A percentile compares a stretch with the other conserved stretches of the same genome.
These are phyloP conservation scores for Phalacrocorax pelagicus DNA, from an alignment of 2,113 vertebrate genomes.

Conservation along the genomic window DNA sequence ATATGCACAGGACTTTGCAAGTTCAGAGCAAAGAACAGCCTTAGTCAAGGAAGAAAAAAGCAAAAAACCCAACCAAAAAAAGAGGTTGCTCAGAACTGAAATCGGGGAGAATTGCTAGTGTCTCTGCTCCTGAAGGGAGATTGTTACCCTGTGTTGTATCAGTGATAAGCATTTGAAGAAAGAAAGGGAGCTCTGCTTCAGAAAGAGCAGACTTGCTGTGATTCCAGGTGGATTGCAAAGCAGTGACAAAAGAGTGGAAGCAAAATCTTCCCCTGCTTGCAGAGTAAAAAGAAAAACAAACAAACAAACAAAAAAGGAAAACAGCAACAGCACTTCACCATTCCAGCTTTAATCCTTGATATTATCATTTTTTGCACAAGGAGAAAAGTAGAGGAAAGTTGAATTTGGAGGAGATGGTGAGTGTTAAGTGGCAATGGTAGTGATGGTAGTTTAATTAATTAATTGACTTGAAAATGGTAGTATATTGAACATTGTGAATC, in stretches of 20 bases:
- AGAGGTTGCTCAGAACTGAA: background rate
- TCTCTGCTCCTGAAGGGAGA: background rate
- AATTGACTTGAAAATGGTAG: background rate
- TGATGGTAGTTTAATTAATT: background rate
- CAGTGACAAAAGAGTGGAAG: background rate
- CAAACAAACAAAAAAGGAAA: background rate
- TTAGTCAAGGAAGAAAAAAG: too few relatives aligned
- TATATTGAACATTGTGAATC: background rate
- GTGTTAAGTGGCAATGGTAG: background rate
- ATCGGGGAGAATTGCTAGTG: background rate
- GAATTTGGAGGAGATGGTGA: background rate
- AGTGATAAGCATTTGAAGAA: background rate
- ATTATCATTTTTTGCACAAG: background rate
- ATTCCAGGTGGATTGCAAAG: background rate
- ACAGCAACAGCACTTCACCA: rapidly evolving
- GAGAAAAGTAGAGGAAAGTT: background rate
- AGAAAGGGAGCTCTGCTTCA: background rate
- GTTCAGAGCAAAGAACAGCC: background rate
- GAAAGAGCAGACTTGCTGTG: background rate
- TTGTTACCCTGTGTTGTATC: background rate
- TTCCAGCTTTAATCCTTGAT: background rate
- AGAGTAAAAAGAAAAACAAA: background rate
- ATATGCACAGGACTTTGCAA: background rate
- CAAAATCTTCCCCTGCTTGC: background rate
- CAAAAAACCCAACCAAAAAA: background rate